phyloP scores from a whole-genome alignment of 2,888 invertebrate species.

The Dryocosmus kuriphilus region DNA sequence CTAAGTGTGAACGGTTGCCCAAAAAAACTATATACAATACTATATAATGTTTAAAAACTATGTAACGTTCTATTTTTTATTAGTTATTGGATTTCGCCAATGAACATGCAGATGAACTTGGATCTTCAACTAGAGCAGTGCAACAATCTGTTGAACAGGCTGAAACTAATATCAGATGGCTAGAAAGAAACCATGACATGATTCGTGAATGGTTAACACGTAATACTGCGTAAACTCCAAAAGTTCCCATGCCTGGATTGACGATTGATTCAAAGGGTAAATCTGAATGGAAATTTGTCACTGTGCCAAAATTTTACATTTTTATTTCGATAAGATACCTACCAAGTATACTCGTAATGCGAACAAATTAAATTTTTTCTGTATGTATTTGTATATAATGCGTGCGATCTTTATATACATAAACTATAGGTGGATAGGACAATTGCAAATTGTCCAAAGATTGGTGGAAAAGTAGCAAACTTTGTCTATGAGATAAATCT shows the following conservation, averaged over 20 bases:
- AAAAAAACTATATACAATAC: too few species aligned
- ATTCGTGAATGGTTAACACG: constrained; percentile 86
- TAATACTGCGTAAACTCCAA: constrained; percentile 32
- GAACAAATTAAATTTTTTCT: constrained; percentile 57
- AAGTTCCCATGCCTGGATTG: too few species aligned
- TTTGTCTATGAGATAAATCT: neutral
- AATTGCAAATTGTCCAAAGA: neutral
- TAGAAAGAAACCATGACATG: constrained; percentile 85
- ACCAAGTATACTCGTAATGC: constrained; percentile 42
- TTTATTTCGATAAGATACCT: constrained; percentile 31
- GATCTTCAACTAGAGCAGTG: constrained; percentile 83
- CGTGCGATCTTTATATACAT: constrained; percentile 55
- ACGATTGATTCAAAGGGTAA: too few species aligned
- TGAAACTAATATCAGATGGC: constrained; percentile 91
- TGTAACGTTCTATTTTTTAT: too few species aligned
- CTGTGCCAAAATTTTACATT: constrained; percentile 24
- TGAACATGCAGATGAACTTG: constrained; percentile 83
- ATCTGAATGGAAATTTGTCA: neutral
- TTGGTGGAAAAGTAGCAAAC: neutral
- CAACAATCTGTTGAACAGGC: constrained; percentile 90
- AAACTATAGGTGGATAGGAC: neutral
- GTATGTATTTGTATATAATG: constrained; percentile 67
- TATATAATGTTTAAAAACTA: too few species aligned
- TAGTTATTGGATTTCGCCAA: constrained; percentile 85
- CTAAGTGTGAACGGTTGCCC: too few species aligned